Evolutionary conservation across 2,888 invertebrate genomes (phyloP), one percentile per base, ranked within the genome.

Genomic region (Villa cingulata): DNA sequence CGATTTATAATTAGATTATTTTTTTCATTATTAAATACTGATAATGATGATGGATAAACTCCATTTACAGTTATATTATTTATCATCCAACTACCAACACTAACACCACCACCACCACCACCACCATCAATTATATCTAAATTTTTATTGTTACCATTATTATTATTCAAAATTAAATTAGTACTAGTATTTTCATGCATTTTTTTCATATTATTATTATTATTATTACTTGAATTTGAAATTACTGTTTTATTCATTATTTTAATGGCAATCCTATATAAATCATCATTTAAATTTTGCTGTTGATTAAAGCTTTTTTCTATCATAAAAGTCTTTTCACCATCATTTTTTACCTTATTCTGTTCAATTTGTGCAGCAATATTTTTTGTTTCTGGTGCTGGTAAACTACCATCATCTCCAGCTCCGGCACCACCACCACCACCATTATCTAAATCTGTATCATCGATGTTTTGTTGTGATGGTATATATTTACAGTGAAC

Each of bases 261-360:
- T 56, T 60, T 63, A 56, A 64, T 58, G 55, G 60, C 59, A 52
- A 70, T 68, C 56, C 59, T 63, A 60, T 70, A 69, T 56, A 68
- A 57, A 56, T 65, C 65, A 32, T 62, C 61, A 68, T 69, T 70
- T 65, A 70, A 67, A 54, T 61, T 58, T 50, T 64, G 58, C 60
- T 70, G 69, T 32, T 62, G 64, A 47, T 62, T 62, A 50, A 70
- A 70, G 3, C 62, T 63, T 55, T 62, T 68, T 41, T 62, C 56
- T 32, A 62, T 58, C 15, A 16, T 29, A 37, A 17, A 38, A 37
- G 18, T 56, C 10, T 27, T 27, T n/a, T n/a, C n/a, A n/a, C n/a
- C n/a, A n/a, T n/a, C n/a, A 23, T 23, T 23, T 7, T 7, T 37
- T n/a, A 29, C 29, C 29, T 46, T 46, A 16, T 37, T 42, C 29